phyloP scores from a whole-genome alignment of 2,888 invertebrate genomes.

The Cactoblastis cactorum region DNA sequence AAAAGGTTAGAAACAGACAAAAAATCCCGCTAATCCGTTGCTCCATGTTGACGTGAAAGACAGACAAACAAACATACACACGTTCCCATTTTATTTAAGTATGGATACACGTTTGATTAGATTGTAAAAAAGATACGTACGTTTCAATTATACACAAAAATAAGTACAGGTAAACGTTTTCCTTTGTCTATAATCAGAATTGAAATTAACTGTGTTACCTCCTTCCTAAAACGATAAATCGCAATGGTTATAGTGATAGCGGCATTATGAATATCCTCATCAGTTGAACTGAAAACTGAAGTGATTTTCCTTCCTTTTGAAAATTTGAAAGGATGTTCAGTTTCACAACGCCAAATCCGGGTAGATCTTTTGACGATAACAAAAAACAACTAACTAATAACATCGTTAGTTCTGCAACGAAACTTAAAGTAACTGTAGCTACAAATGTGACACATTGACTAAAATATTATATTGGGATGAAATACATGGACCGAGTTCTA shows the following conservation, averaged over 20 bases:
- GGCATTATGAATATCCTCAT: neutral
- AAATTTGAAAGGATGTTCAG: slow-evolving; percentile 28
- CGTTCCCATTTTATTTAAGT: no score
- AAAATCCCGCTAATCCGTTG: no score
- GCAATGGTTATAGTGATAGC: no score
- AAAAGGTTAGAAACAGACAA: no score
- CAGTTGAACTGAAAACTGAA: neutral
- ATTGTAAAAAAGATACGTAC: no score
- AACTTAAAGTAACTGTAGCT: neutral
- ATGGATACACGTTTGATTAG: no score
- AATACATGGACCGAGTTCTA: no score
- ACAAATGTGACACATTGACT: neutral
- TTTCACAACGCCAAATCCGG: slow-evolving; percentile 44
- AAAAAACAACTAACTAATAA: slow-evolving; percentile 15
- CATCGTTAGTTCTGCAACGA: slow-evolving; percentile 5
- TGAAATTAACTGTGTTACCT: neutral
- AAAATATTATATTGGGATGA: no score
- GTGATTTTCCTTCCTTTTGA: slow-evolving; percentile 16
- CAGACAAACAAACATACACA: no score
- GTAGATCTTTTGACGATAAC: slow-evolving; percentile 43
- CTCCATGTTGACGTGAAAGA: no score
- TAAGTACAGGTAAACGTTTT: no score
- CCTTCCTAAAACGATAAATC: slow-evolving; percentile 2
- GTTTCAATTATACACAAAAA: no score
- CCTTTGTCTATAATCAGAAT: neutral